A percentile compares a stretch with the other conserved stretches of the same genome.
phyloP scores from a whole-genome alignment of 2,888 invertebrate genomes.

The Oscheius myriophilus region DNA sequence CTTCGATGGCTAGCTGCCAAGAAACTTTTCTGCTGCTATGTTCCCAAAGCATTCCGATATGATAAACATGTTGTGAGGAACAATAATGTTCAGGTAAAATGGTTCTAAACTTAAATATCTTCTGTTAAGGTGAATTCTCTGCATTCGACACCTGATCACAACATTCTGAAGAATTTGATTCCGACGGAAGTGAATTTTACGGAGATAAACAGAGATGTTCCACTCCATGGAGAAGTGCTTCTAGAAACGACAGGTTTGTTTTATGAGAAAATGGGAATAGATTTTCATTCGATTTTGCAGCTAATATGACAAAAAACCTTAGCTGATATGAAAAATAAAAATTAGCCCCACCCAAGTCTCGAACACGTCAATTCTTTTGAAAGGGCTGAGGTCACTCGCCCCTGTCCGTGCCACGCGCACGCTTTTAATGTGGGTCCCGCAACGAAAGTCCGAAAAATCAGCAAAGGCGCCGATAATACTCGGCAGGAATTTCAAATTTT shows the following conservation, averaged over 20 bases:
- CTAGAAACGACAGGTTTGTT: conserved; percentile 32
- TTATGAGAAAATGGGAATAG: neutral
- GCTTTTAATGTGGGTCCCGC: too few relatives aligned
- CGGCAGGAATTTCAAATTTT: too few relatives aligned
- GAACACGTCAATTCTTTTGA: too few relatives aligned
- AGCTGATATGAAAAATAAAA: too few relatives aligned
- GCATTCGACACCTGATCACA: conserved; percentile 60
- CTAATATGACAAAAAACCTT: too few relatives aligned
- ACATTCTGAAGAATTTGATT: conserved; percentile 59
- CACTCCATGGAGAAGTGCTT: conserved; percentile 44
- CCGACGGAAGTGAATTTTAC: conserved; percentile 68
- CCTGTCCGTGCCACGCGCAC: too few relatives aligned
- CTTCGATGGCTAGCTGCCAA: conserved; percentile 65
- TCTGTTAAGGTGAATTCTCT: conserved; percentile 50
- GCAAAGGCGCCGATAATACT: too few relatives aligned
- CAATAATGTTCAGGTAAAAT: conserved; percentile 51
- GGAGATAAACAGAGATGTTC: conserved; percentile 61
- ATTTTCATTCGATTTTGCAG: too few relatives aligned
- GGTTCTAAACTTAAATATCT: neutral
- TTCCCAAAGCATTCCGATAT: conserved; percentile 59
- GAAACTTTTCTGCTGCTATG: conserved; percentile 67
- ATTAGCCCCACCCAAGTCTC: too few relatives aligned
- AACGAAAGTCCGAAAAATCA: too few relatives aligned
- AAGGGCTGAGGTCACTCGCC: too few relatives aligned
- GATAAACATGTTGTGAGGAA: conserved; percentile 49